These are phyloP conservation scores for Falco novaeseelandiae DNA, from an alignment of 2,797 vertebrate species.

Conservation along the genomic window DNA sequence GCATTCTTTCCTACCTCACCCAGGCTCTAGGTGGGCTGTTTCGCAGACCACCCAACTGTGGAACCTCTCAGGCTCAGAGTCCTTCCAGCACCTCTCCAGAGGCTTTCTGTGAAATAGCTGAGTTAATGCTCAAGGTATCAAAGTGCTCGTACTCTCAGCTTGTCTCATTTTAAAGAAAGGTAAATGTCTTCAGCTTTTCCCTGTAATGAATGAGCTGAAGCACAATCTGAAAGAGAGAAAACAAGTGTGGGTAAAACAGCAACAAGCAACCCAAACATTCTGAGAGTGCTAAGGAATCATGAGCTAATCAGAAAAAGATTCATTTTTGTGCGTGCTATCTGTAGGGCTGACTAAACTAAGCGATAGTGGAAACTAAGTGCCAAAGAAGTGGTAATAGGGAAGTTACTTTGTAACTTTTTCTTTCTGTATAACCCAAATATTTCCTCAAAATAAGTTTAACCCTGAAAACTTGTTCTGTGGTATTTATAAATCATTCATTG, in stretches of 20 bases:
- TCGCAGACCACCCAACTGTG: slow-evolving; percentile 40
- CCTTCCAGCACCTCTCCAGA: background rate
- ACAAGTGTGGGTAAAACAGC: background rate
- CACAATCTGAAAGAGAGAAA: background rate
- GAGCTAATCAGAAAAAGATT: background rate
- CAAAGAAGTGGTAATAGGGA: fast-evolving
- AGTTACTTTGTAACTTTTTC: background rate
- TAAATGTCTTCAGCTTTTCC: background rate
- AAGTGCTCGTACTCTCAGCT: background rate
- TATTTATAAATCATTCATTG: background rate
- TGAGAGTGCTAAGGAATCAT: background rate
- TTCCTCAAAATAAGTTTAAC: background rate
- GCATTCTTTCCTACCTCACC: slow-evolving; percentile 56
- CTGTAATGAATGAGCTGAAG: background rate
- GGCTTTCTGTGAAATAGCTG: background rate
- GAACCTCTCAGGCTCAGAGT: background rate
- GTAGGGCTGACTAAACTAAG: background rate
- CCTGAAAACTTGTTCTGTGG: background rate
- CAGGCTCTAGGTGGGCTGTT: background rate
- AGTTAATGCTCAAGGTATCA: background rate
- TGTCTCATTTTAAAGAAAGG: background rate
- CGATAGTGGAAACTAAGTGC: background rate
- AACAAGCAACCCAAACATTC: background rate
- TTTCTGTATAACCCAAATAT: background rate
- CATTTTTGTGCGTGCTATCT: background rate